Conservation (phyloP, 2,113 vertebrate species). For the Ranitomeya variabilis region DNA sequence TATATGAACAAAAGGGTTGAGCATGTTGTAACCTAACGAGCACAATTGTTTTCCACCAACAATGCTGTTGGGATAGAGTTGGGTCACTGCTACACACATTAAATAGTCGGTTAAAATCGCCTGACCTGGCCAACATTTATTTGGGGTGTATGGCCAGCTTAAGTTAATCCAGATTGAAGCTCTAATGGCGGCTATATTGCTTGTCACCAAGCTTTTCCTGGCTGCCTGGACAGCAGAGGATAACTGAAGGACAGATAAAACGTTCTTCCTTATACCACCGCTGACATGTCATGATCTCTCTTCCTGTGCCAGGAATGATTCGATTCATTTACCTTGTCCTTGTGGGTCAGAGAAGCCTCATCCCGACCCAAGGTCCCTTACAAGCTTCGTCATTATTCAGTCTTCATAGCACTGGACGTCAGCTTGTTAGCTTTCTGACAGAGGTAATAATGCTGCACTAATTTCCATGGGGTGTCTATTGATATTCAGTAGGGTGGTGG, state of each 20-base stretch:
- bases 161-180: not conserved
- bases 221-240: not conserved
- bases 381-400: slow-evolving; percentile 1
- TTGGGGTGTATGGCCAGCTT: too few species aligned
- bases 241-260: not conserved
- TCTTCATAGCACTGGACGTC: not conserved
- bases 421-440: not conserved
- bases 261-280: not conserved
- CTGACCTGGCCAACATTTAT: too few species aligned
- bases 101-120: too few species aligned
- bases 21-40: too few species aligned
- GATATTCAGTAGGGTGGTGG: slow-evolving; percentile 31
- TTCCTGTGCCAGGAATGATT: not conserved
- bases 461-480: slow-evolving; percentile 36
- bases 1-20: too few species aligned
- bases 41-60: too few species aligned
- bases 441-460: not conserved
- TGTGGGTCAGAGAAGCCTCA: not conserved
- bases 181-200: not conserved
- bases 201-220: not conserved
- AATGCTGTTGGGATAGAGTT: too few species aligned
- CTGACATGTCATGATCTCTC: slow-evolving; percentile 4
- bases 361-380: not conserved
- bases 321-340: slow-evolving; percentile 1
- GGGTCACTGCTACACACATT: too few species aligned